Conservation (phyloP, 2,888 invertebrate genomes). For the Trichopria drosophilae region DNA sequence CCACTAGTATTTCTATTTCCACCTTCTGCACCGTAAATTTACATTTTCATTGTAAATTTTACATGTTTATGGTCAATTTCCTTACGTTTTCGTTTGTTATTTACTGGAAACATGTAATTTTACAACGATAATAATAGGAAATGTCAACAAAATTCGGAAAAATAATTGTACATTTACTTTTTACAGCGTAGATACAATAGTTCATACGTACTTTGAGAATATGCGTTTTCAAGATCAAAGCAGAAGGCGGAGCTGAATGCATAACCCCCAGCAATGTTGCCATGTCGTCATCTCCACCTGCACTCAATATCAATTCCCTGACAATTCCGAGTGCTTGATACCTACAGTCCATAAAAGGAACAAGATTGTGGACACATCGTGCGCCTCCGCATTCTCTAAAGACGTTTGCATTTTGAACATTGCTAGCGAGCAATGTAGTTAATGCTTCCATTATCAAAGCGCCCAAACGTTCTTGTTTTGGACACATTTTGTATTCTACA, state of each 20-base stretch:
- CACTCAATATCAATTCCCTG: slow-evolving; percentile 83
- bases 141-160: background rate
- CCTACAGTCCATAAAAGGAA: slow-evolving; percentile 80
- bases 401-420: slow-evolving; percentile 86
- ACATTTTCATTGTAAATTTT: too few species aligned
- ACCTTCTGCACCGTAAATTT: too few species aligned
- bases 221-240: slow-evolving; percentile 83
- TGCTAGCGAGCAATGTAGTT: slow-evolving; percentile 79
- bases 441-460: slow-evolving; percentile 85
- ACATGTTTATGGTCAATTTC: too few species aligned
- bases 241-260: slow-evolving; percentile 83
- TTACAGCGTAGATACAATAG: slow-evolving; percentile 7
- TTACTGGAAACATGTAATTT: too few species aligned
- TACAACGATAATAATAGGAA: too few species aligned
- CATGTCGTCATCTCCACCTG: slow-evolving; percentile 97
- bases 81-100: too few species aligned
- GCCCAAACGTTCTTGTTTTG: slow-evolving; percentile 78
- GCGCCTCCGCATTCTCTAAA: slow-evolving; percentile 94
- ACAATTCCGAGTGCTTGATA: slow-evolving; percentile 83
- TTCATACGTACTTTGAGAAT: slow-evolving; percentile 71
- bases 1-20: too few species aligned
- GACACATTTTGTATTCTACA: slow-evolving; percentile 53
- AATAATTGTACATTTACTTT: too few species aligned
- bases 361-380: slow-evolving; percentile 86
- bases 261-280: slow-evolving; percentile 86